Conservation (phyloP, 2,797 vertebrate species). For the Lepidocolaptes lacrymiger region DNA sequence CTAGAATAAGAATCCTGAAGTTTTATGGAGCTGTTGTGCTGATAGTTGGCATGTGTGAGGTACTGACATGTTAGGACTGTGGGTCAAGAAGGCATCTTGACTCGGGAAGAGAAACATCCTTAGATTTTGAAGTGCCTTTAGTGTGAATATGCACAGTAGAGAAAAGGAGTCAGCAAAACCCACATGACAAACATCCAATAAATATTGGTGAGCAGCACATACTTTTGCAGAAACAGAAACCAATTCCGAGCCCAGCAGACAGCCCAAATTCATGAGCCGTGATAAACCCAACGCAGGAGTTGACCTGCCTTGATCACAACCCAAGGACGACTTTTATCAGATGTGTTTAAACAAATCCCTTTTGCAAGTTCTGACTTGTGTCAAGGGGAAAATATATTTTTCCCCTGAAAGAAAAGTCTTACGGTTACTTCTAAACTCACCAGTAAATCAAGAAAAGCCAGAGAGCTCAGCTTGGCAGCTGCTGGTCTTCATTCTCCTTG, state of each 20-base stretch:
- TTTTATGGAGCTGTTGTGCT: not conserved
- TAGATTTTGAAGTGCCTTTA: not conserved
- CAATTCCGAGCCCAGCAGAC: not conserved
- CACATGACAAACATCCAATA: not conserved
- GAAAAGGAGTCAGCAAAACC: not conserved
- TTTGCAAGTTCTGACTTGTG: not conserved
- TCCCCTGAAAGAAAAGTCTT: not conserved
- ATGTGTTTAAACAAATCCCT: conserved; percentile 37
- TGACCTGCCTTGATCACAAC: not conserved
- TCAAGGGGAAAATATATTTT: conserved; percentile 28
- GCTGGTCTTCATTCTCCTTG: not conserved
- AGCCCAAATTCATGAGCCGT: not conserved
- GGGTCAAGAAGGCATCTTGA: not conserved
- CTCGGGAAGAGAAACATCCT: not conserved
- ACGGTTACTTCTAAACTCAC: not conserved
- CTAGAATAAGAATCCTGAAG: not conserved
- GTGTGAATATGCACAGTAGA: not conserved
- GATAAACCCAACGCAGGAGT: not conserved
- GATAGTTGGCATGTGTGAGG: not conserved
- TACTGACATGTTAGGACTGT: not conserved
- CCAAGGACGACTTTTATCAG: conserved; percentile 12
- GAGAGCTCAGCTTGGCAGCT: not conserved
- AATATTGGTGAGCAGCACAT: not conserved
- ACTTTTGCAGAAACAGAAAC: not conserved
- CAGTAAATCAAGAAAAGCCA: conserved; percentile 3